Conservation (phyloP, 2,113 vertebrate species). For the Amblyornis subalaris region DNA sequence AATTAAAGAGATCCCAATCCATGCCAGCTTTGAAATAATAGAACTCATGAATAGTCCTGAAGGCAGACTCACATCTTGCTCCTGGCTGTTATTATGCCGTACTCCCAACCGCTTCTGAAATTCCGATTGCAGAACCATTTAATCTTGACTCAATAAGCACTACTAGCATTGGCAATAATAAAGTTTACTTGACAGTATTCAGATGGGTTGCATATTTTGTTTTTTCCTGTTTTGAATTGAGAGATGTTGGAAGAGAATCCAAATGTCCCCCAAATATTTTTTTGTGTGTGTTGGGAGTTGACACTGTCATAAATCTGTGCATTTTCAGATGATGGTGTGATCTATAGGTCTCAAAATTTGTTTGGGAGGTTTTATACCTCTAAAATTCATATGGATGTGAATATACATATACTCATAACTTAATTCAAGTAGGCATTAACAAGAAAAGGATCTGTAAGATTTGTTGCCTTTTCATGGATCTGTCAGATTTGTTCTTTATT, state of each 20-base stretch:
- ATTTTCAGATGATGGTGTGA: background rate
- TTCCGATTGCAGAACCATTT: background rate
- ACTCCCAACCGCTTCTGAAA: background rate
- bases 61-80: background rate
- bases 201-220: background rate
- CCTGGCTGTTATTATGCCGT: background rate
- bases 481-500: background rate
- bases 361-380: background rate
- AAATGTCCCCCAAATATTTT: background rate
- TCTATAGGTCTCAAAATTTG: background rate
- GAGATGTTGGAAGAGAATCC: background rate
- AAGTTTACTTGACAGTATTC: background rate
- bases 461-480: background rate
- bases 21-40: background rate
- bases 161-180: background rate
- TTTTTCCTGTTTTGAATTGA: background rate
- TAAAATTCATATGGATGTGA: background rate
- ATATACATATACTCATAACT: background rate
- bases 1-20: background rate
- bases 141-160: background rate
- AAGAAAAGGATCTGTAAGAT: background rate
- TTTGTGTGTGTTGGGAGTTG: background rate
- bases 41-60: background rate
- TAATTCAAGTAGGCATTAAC: background rate
- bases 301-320: background rate